Evolutionary conservation across 2,113 vertebrate genomes (phyloP).

Genomic region (Megaleporinus macrocephalus): DNA sequence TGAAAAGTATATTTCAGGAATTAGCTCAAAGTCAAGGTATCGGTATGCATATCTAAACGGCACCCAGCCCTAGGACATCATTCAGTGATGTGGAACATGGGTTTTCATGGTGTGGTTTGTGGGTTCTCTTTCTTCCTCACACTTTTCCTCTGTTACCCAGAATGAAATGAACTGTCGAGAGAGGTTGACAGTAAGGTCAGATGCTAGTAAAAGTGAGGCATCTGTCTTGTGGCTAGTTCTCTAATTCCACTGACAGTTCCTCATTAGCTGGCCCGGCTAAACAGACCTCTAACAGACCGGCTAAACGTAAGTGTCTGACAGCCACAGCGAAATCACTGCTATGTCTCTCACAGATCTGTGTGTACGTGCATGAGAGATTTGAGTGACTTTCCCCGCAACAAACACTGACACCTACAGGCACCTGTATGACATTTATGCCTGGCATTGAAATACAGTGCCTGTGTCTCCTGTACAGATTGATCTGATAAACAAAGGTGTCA

Average conservation of each 20-base stretch:
- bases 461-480: background rate
- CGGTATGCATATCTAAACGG: too few relatives aligned
- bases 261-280: conserved; percentile 57
- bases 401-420: conserved; percentile 63
- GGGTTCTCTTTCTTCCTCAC: background rate
- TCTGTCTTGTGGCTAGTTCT: conserved; percentile 58
- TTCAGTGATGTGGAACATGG: background rate
- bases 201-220: conserved; percentile 48
- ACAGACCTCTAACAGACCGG: conserved; percentile 58
- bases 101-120: conserved; percentile 14
- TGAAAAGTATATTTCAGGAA: too few relatives aligned
- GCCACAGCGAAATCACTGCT: background rate
- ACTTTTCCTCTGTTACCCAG: conserved; percentile 2
- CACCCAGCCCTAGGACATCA: too few relatives aligned
- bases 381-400: conserved; percentile 29
- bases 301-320: conserved; percentile 22
- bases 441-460: background rate
- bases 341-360: conserved; percentile 1
- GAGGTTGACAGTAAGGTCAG: conserved; percentile 37
- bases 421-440: conserved; percentile 15
- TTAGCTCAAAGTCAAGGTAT: too few relatives aligned
- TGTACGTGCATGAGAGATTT: background rate
- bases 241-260: conserved; percentile 58
- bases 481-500: background rate
- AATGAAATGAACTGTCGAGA: conserved; percentile 30